Percentiles rank a stretch among this genome's conserved stretches.
Conservation (phyloP, 2,113 vertebrate species). For the Micronisus gabar region DNA sequence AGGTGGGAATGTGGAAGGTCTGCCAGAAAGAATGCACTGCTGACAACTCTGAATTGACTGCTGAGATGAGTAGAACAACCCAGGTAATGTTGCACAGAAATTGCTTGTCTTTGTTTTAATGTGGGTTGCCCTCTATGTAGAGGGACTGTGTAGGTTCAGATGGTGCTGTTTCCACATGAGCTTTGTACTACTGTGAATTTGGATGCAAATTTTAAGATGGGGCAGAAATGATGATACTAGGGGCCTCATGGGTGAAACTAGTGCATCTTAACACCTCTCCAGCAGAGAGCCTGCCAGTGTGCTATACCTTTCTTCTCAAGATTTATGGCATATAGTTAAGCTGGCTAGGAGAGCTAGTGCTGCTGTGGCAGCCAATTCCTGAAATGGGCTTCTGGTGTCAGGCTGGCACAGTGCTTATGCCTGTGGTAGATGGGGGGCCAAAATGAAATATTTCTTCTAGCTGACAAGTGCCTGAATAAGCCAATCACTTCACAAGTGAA, state of each 20-base stretch:
- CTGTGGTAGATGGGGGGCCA: not conserved
- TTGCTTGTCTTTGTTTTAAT: not conserved
- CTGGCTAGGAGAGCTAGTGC: not conserved
- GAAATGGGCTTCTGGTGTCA: not conserved
- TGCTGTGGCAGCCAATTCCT: not conserved
- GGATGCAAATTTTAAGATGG: not conserved
- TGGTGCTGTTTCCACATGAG: not conserved
- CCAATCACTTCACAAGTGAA: not conserved
- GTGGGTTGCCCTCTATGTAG: not conserved
- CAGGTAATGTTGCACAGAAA: not conserved
- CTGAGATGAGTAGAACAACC: not conserved
- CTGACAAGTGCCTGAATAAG: not conserved
- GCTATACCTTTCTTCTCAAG: not conserved
- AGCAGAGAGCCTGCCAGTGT: not conserved
- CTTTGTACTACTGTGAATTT: not conserved
- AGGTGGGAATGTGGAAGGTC: not conserved
- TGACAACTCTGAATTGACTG: not conserved
- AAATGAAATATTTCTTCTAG: not conserved
- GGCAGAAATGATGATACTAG: not conserved
- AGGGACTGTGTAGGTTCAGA: rapidly evolving
- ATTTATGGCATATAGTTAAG: not conserved
- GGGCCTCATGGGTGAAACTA: rapidly evolving
- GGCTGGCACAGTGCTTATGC: not conserved
- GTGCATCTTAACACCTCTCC: not conserved
- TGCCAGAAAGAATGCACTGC: not conserved